Evolutionary conservation across 2,888 invertebrate genomes (phyloP), one percentile per base, ranked within the genome.

Genomic region (Lymantria dispar): DNA sequence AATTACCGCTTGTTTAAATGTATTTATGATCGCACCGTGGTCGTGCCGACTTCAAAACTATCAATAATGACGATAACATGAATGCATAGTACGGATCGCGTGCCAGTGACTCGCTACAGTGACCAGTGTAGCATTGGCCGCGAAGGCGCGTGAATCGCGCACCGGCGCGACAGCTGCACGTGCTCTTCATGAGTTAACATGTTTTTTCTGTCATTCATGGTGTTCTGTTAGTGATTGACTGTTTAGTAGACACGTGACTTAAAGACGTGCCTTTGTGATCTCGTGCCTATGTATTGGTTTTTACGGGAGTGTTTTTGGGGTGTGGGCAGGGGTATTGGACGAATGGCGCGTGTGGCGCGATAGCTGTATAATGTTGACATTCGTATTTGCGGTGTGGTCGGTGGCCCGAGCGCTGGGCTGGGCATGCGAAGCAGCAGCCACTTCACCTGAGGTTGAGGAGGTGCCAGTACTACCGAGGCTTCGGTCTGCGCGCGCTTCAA

Each of bases 311-410:
- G 75, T 70, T 61, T 65, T 70, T 69, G 81, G 76, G 66, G 79
- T 73, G 78, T 69, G 74, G 68, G 80, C 73, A 77, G 74, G 79
- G 77, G 77, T 64, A 72, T 80, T 74, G 70, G 83, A 68, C 72
- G 80, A 60, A 72, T 68, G 57, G 61, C 75, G 68, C 78, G 83
- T 62, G 33, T 33, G 8, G 78, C 76, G 64, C 80, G 85, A 67
- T 85, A 86, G 80, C 65, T 62, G 72, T 71, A 74, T 63, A 22
- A 94, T 94, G 94, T 85, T 94, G 84, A 93, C 93, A 75, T 80
- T 94, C 74, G 90, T 94, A 72, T 92, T 93, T 75, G 91, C 93
- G 83, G 84, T 93, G 85, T 94, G 93, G 94, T 92, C 93, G 73
- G 90, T 92, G 64, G 92, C 93, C 76, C 93, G 93, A 79, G 93